Conservation (phyloP, 2,113 vertebrate species). For the Neopipo cinnamomea region DNA sequence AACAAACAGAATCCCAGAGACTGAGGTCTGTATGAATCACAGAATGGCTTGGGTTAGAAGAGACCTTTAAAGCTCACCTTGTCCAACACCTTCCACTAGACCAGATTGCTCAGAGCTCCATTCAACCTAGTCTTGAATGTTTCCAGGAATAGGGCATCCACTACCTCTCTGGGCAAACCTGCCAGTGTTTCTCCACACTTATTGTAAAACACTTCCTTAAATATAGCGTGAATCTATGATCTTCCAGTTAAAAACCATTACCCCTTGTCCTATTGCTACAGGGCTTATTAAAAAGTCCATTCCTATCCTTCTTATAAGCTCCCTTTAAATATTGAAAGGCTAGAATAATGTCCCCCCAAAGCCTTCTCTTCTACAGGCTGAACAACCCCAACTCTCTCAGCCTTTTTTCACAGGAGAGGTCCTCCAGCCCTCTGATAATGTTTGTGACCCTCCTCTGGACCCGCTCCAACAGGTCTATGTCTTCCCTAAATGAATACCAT, state of each 20-base stretch:
- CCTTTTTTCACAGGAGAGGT: neutral
- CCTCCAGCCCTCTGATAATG: fast-evolving
- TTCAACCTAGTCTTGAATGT: neutral
- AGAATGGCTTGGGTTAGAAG: neutral
- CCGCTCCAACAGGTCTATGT: neutral
- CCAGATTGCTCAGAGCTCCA: neutral
- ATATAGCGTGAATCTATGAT: neutral
- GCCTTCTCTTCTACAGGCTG: neutral
- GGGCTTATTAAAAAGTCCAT: neutral
- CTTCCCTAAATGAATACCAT: neutral
- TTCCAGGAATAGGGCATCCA: neutral
- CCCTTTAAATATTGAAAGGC: neutral
- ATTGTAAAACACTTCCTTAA: fast-evolving
- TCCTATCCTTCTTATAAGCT: neutral
- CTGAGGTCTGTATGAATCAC: neutral
- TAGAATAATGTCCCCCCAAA: fast-evolving
- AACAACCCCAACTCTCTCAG: neutral
- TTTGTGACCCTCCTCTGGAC: neutral
- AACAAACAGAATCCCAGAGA: neutral
- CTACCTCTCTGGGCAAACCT: neutral
- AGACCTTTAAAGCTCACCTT: neutral
- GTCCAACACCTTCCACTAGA: neutral
- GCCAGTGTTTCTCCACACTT: neutral
- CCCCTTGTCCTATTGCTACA: fast-evolving
- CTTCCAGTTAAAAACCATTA: neutral